phyloP scores from a whole-genome alignment of 2,113 vertebrate species.

The Myocastor coypus region DNA sequence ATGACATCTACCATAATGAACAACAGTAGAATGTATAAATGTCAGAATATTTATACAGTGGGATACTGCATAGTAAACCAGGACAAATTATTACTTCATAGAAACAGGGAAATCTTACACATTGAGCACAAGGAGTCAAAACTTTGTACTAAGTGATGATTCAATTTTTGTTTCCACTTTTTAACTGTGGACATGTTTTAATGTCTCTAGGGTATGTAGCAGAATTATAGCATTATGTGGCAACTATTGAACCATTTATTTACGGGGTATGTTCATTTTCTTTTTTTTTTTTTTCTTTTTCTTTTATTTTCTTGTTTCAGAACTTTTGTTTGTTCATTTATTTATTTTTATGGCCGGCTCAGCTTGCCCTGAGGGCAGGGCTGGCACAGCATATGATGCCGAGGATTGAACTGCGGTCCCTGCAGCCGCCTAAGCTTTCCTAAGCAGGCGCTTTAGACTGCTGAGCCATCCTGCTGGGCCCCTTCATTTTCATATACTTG shows the following conservation, averaged over 20 bases:
- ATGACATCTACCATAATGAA: neutral
- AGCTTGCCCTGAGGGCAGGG: too few species aligned
- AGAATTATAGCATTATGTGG: neutral
- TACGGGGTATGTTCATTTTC: neutral
- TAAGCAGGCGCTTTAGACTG: too few species aligned
- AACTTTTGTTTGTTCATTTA: too few species aligned
- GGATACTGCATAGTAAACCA: neutral
- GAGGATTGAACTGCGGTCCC: too few species aligned
- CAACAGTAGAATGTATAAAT: neutral
- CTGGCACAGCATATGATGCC: too few species aligned
- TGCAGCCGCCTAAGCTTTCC: too few species aligned
- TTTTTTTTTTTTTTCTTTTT: too few species aligned
- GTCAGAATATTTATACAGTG: neutral
- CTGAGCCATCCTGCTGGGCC: too few species aligned
- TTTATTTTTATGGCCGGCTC: too few species aligned
- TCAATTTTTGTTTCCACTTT: neutral
- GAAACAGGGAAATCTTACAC: neutral
- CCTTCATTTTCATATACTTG: neutral
- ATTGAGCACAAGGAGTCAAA: neutral
- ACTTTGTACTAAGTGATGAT: neutral
- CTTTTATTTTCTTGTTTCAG: too few species aligned
- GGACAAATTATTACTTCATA: neutral
- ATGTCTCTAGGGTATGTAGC: neutral
- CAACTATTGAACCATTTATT: neutral
- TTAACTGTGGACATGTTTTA: neutral